Conservation (phyloP, 2,888 invertebrate species). For the Notodonta dromedarius region DNA sequence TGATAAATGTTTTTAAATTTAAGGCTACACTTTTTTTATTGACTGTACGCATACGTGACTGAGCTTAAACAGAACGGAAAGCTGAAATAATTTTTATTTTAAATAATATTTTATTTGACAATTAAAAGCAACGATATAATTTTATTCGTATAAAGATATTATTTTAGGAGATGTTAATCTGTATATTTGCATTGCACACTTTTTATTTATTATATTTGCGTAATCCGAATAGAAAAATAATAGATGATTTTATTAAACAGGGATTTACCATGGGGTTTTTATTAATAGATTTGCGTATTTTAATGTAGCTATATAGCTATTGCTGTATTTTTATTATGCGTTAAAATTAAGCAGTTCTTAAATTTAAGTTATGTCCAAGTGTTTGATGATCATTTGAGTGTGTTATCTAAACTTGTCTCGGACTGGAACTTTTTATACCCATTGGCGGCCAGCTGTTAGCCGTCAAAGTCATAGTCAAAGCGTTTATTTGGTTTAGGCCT, state of each 20-base stretch:
- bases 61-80: constrained; percentile 63
- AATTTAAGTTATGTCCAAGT: too few species aligned
- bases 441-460: too few species aligned
- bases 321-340: too few species aligned
- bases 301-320: too few species aligned
- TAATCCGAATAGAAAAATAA: constrained; percentile 17
- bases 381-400: too few species aligned
- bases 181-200: constrained; percentile 45
- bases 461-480: too few species aligned
- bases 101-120: constrained; percentile 75
- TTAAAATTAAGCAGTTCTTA: too few species aligned
- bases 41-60: constrained; percentile 71
- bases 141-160: constrained; percentile 79
- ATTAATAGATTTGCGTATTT: neutral
- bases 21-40: constrained; percentile 41
- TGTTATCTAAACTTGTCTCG: too few species aligned
- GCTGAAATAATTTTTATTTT: constrained; percentile 69
- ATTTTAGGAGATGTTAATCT: constrained; percentile 69
- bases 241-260: neutral
- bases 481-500: too few species aligned
- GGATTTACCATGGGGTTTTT: neutral
- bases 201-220: constrained; percentile 43
- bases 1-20: constrained; percentile 8
- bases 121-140: constrained; percentile 76
- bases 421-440: too few species aligned